Base-by-base conservation (phyloP, 2,888 invertebrate genomes). In the Hirtodrosophila cameraria region DNA sequence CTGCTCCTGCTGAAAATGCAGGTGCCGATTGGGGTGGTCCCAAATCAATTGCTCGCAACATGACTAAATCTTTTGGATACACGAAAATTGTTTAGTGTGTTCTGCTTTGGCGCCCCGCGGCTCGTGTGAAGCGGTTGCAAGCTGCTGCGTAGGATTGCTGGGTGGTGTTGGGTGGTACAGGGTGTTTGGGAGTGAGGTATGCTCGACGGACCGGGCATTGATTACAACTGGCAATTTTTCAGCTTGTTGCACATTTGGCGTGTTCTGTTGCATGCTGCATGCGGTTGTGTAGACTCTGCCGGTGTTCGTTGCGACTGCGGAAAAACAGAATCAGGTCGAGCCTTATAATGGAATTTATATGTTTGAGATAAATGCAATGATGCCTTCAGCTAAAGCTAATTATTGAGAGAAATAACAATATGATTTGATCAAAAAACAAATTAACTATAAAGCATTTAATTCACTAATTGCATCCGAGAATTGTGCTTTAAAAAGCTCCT, bases 11-110 rank as follows among this genome's bases (percentile, higher is more conserved):
- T 46, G 27, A 42, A 31, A 15, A 43, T 12, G n/a, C 35, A 39
- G 46, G 23, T 65, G 42, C 33, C 31, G 48, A 20, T 48, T 28
- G 16, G 49, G 42, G 31, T 53, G 35, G 28, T n/a, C 48, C 67
- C 58, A 67, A 83, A 73, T 79, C 73, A 75, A 83, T 80, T 80
- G 80, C 73, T 67, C 41, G 84, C 70, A 76, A 79, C 73, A 83
- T 60, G 80, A 55, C 69, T 42, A 83, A 79, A 79, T 79, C 78
- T 69, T 80, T 75, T 55, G 64, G 62, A 63, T 73, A 80, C 76
- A 83, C 38, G 73, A 62, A 78, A 83, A 73, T 70, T 80, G 70
- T 76, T 79, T 83, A 67, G 80, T 52, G 49, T 53, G 61, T 62
- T 78, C 59, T 53, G 65, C 61, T 60, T 60, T 70, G 63, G 59